Conservation (phyloP, 2,797 vertebrate genomes). For the Periparus ater region DNA sequence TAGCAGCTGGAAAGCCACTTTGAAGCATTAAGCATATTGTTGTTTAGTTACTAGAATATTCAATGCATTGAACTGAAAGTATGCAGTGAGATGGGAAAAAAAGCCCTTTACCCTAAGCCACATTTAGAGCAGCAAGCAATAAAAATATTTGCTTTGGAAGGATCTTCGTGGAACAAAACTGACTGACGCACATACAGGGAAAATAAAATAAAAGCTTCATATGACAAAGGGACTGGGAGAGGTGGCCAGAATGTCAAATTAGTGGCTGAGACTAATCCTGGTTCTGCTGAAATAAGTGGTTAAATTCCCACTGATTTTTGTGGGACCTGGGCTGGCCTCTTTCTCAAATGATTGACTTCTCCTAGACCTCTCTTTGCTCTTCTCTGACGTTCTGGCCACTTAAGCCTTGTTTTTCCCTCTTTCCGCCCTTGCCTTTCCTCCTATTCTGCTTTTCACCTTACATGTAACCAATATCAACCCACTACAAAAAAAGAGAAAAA, state of each 20-base stretch:
- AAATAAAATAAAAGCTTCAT: slow-evolving; percentile 53
- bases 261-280: background rate
- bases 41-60: slow-evolving; percentile 65
- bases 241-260: slow-evolving; percentile 38
- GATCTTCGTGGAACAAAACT: slow-evolving; percentile 55
- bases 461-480: background rate
- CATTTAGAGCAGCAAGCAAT: slow-evolving; percentile 61
- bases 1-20: slow-evolving; percentile 56
- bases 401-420: background rate
- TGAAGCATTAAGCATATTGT: slow-evolving; percentile 53
- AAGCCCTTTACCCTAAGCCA: slow-evolving; percentile 55
- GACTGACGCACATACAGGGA: slow-evolving; percentile 48
- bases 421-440: background rate
- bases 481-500: background rate
- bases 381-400: background rate
- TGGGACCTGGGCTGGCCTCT: background rate
- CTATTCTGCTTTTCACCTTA: background rate
- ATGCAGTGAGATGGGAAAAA: slow-evolving; percentile 23
- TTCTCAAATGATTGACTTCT: background rate
- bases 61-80: slow-evolving; percentile 41
- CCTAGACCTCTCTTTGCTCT: background rate
- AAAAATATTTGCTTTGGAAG: slow-evolving; percentile 68
- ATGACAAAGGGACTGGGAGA: slow-evolving; percentile 48
- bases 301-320: background rate
- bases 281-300: background rate